phyloP scores from a whole-genome alignment of 2,797 vertebrate genomes.

The Myripristis jacobus region DNA sequence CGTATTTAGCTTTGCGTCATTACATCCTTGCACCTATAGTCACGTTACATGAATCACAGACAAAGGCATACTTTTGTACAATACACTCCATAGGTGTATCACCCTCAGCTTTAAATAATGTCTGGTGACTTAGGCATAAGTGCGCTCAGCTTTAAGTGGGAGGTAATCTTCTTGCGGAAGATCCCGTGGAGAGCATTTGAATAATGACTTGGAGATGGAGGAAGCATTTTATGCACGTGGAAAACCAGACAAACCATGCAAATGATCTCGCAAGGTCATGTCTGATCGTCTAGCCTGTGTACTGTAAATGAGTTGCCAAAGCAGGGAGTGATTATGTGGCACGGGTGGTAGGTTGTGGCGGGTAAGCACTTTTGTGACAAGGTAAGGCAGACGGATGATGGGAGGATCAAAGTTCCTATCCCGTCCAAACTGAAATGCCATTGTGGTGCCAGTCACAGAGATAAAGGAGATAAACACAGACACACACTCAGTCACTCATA shows the following conservation, averaged over 20 bases:
- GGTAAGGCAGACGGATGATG: constrained; percentile 15
- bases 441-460: background rate
- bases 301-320: constrained; percentile 10
- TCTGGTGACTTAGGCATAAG: background rate
- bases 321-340: constrained; percentile 14
- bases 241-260: constrained; percentile 1
- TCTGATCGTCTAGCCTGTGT: background rate
- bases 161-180: background rate
- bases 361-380: constrained; percentile 28
- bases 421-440: constrained; percentile 34
- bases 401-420: constrained; percentile 55
- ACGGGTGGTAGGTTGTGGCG: background rate
- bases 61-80: too few relatives aligned
- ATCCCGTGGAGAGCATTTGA: background rate
- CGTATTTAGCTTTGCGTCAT: background rate
- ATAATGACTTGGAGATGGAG: background rate
- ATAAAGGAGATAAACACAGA: background rate
- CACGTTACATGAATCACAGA: too few relatives aligned
- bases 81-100: background rate
- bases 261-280: constrained; percentile 14
- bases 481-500: constrained; percentile 4
- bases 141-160: background rate
- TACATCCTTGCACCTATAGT: too few relatives aligned
- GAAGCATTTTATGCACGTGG: background rate
- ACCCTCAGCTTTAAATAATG: background rate